phyloP scores from a whole-genome alignment of 2,113 vertebrate species.

The Dissostichus mawsoni region DNA sequence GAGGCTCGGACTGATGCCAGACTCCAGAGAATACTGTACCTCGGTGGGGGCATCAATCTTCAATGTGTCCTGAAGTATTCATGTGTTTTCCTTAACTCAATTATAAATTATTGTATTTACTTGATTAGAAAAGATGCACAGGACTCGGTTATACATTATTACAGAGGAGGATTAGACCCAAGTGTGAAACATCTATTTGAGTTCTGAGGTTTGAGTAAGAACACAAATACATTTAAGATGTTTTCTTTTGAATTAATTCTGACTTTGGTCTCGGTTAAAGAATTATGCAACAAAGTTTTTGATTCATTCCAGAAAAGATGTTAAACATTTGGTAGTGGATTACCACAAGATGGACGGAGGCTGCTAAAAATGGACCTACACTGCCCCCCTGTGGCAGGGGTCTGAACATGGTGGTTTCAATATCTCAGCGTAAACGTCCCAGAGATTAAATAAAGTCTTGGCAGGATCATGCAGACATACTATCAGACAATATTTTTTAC shows the following conservation, averaged over 20 bases:
- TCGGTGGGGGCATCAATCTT: background rate
- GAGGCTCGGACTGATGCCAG: background rate
- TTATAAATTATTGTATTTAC: background rate
- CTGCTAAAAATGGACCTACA: background rate
- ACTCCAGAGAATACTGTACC: background rate
- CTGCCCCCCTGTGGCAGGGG: slow-evolving; percentile 34
- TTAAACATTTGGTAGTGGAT: too few relatives aligned
- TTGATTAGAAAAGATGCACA: background rate
- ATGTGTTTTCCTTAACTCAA: background rate
- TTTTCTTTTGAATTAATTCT: too few relatives aligned
- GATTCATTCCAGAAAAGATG: background rate
- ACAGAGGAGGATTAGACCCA: too few relatives aligned
- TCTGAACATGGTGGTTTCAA: background rate
- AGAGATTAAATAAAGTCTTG: background rate
- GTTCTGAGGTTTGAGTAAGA: too few relatives aligned
- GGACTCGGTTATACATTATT: background rate
- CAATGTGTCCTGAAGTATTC: background rate
- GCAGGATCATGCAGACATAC: background rate
- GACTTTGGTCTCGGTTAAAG: too few relatives aligned
- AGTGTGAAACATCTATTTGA: too few relatives aligned
- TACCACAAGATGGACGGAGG: too few relatives aligned
- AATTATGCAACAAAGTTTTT: background rate
- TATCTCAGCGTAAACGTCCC: background rate
- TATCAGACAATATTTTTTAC: background rate
- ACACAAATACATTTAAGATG: too few relatives aligned